A percentile compares a stretch with the other conserved stretches of the same genome.
Conservation (phyloP, 2,888 invertebrate genomes). For the Drosophila austrosaltans region DNA sequence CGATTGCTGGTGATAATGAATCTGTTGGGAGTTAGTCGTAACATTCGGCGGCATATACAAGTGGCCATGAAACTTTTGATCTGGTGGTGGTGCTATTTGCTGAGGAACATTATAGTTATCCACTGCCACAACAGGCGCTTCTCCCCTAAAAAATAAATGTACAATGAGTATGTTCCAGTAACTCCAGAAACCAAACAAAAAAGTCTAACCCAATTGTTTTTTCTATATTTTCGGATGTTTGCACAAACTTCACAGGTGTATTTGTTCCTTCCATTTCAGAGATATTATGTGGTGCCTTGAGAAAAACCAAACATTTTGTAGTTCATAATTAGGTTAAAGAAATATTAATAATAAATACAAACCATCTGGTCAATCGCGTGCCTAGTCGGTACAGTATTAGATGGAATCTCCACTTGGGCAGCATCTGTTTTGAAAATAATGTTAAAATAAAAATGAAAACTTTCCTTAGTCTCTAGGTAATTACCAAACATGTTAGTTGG, state of each 20-base stretch:
- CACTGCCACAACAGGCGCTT: slow-evolving; percentile 46
- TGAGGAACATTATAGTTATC: slow-evolving; percentile 55
- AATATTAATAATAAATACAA: background rate
- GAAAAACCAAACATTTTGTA: background rate
- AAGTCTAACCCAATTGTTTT: slow-evolving; percentile 42
- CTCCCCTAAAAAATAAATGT: slow-evolving; percentile 47
- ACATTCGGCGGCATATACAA: slow-evolving; percentile 52
- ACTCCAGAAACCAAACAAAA: background rate
- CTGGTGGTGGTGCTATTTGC: slow-evolving; percentile 48
- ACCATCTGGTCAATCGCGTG: slow-evolving; percentile 9
- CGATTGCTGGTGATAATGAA: slow-evolving; percentile 55
- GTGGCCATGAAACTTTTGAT: slow-evolving; percentile 59
- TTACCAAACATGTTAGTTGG: slow-evolving; percentile 49
- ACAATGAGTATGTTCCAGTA: background rate
- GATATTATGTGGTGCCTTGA: slow-evolving; percentile 51
- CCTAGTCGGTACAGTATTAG: slow-evolving; percentile 2
- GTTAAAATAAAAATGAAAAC: background rate
- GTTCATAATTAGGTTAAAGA: background rate
- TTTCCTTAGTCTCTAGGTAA: background rate
- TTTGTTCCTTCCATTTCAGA: slow-evolving; percentile 50
- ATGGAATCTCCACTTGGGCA: slow-evolving; percentile 36
- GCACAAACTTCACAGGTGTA: slow-evolving; percentile 45
- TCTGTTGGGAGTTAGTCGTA: slow-evolving; percentile 46
- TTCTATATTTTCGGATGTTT: slow-evolving; percentile 51
- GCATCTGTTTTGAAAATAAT: slow-evolving; percentile 14